These are phyloP conservation scores for Polyergus mexicanus DNA, from an alignment of 1,140 invertebrate species.

Conservation along the genomic window DNA sequence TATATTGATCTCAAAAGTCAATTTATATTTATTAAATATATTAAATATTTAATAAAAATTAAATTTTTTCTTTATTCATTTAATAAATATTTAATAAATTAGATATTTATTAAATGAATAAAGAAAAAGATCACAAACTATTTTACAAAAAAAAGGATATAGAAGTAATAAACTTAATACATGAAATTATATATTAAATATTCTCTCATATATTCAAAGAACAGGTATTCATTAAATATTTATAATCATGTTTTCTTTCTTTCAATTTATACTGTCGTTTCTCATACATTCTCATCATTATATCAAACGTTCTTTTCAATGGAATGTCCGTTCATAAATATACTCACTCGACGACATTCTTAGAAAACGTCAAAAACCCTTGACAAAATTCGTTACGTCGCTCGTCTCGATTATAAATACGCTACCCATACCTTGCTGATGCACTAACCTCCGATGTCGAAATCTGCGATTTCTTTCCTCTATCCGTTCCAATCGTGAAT, in stretches of 20 bases:
- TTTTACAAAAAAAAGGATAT: neutral
- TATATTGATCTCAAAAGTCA: neutral
- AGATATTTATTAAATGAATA: neutral
- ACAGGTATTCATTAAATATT: constrained; percentile 2
- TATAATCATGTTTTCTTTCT: neutral
- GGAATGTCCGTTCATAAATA: neutral
- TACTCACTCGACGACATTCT: constrained; percentile 33
- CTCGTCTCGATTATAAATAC: constrained; percentile 50
- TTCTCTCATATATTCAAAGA: neutral
- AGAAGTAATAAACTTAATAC: neutral
- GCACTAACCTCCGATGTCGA: constrained; percentile 54
- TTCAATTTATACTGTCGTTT: neutral
- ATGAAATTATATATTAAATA: constrained; percentile 6
- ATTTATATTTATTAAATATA: neutral
- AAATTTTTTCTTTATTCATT: no score
- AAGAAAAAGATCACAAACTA: neutral
- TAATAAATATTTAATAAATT: neutral
- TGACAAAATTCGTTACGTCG: constrained; percentile 14
- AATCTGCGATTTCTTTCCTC: constrained; percentile 36
- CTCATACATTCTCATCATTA: neutral
- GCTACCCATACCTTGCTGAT: neutral
- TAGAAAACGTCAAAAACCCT: constrained; percentile 7
- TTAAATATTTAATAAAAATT: neutral
- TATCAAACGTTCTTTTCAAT: neutral
- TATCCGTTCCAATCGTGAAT: neutral